A percentile compares a stretch with the other conserved stretches of the same genome.
Conservation (phyloP, 1,140 invertebrate species). For the Drosophila asahinai region DNA sequence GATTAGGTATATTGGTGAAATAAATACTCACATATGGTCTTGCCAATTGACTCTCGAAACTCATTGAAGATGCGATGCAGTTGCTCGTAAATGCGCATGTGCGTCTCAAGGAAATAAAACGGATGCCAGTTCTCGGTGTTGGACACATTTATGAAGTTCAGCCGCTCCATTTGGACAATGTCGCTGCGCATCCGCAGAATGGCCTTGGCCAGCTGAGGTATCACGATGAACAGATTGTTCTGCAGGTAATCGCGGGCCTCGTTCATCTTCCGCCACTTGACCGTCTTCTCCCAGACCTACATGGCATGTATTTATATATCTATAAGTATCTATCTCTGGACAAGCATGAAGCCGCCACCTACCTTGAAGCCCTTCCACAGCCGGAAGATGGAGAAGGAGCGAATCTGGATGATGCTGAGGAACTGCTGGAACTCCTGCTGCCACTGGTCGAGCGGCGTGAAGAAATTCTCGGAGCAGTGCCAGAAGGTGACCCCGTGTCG, state of each 20-base stretch:
- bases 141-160: constrained; percentile 87
- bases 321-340: too few species aligned
- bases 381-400: constrained; percentile 90
- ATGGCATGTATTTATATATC: too few species aligned
- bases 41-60: constrained; percentile 64
- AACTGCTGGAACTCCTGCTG: constrained; percentile 90
- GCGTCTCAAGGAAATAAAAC: constrained; percentile 89
- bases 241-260: constrained; percentile 87
- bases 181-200: constrained; percentile 90
- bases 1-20: background rate
- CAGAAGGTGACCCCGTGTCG: constrained; percentile 89
- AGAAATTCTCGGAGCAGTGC: constrained; percentile 88
- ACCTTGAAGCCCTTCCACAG: constrained; percentile 93
- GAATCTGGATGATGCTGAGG: constrained; percentile 89
- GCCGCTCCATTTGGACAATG: constrained; percentile 88
- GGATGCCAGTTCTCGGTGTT: constrained; percentile 87
- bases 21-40: constrained; percentile 61
- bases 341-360: constrained; percentile 43
- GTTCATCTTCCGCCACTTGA: constrained; percentile 89
- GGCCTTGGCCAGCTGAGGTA: constrained; percentile 89
- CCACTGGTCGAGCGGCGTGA: constrained; percentile 89
- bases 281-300: constrained; percentile 89
- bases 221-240: constrained; percentile 90
- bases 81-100: constrained; percentile 86
- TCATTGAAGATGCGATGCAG: constrained; percentile 56